A percentile compares a stretch with the other conserved stretches of the same genome.
phyloP scores from a whole-genome alignment of 2,113 vertebrate species.

The Stigmatopora argus region DNA sequence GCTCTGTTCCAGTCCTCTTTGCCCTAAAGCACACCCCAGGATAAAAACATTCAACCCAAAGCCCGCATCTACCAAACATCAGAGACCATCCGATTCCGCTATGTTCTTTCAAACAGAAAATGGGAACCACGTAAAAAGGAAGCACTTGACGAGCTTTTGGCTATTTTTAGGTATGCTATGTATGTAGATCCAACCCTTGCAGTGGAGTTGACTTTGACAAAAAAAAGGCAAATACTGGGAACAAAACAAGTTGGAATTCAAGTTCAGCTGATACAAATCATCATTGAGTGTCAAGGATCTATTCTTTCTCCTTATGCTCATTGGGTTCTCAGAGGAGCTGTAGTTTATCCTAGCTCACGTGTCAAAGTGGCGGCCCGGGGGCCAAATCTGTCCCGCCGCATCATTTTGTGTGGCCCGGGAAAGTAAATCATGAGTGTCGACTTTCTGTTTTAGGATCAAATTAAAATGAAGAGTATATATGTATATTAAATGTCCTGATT shows the following conservation, averaged over 20 bases:
- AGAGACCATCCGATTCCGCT: conserved; percentile 42
- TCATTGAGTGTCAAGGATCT: not conserved
- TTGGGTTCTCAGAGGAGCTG: not conserved
- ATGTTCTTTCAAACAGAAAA: conserved; percentile 47
- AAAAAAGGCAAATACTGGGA: not conserved
- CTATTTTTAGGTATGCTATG: conserved; percentile 10
- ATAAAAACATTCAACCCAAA: conserved; percentile 31
- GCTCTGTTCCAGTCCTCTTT: conserved; percentile 27
- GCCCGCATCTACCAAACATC: conserved; percentile 38
- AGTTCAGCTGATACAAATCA: not conserved
- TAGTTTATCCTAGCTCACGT: not conserved
- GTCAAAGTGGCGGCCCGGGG: too few species aligned
- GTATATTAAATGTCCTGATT: too few species aligned
- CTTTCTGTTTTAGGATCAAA: too few species aligned
- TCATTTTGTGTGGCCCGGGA: too few species aligned
- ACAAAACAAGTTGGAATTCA: not conserved
- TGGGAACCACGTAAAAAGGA: conserved; percentile 12
- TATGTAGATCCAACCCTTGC: conserved; percentile 1
- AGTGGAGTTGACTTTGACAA: not conserved
- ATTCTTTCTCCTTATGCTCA: not conserved
- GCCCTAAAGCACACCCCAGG: conserved; percentile 30
- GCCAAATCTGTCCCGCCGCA: too few species aligned
- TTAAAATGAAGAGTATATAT: too few species aligned
- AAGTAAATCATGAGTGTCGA: too few species aligned
- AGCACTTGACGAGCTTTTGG: conserved; percentile 22